Base-by-base conservation (phyloP, 2,113 vertebrate species). In the Oryzias celebensis region DNA sequence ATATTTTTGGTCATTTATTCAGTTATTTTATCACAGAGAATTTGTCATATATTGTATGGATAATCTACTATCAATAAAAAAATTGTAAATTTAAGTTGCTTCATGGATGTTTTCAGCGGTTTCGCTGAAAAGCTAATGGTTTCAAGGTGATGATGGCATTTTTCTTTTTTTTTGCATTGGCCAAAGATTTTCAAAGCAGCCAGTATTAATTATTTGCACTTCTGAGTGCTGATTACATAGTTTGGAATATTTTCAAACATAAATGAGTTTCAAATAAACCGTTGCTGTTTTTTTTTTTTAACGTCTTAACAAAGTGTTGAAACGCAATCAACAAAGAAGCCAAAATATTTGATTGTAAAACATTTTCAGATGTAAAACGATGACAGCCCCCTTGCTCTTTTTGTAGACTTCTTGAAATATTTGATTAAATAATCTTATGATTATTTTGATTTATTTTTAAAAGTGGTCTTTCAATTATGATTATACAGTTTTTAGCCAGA, bases 111-210 rank as follows among this genome's bases (percentile, higher is more conserved):
- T 17, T 52, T 31, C 5, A 31, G 12, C 52, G 53, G 73, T 52
- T 12, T 16, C 26, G 48, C 42, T 81, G 68, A 61, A 41, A 67
- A 84, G 75, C 83, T 78, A 68, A 80, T 86, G 78, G 84, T 56
- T 61, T 44, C 48, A 22, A 58, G 49, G 7, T 17, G 0, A 48
- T 17, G 0, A 48, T 23, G 73, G 44, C 36, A 61, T 59, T 18
- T 43, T 15, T 23, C 5, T 41, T 26, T 24, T 42, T 23, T 50
- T 22, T 52, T 7, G 14, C 36, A 16, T 6, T 26, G 12, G 20
- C 14, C 48, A 50, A 50, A 20, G 12, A 5, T 51, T 24, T 14
- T 24, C 22, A 26, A 52, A 26, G 15, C 10, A 24, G 7, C 12
- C 24, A 22, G 15, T 26, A 1, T 24, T 10, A 18, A 51, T 23